These are phyloP conservation scores for Chlorocebus sabaeus DNA, from an alignment of 2,113 vertebrate species.

Conservation along the genomic window DNA sequence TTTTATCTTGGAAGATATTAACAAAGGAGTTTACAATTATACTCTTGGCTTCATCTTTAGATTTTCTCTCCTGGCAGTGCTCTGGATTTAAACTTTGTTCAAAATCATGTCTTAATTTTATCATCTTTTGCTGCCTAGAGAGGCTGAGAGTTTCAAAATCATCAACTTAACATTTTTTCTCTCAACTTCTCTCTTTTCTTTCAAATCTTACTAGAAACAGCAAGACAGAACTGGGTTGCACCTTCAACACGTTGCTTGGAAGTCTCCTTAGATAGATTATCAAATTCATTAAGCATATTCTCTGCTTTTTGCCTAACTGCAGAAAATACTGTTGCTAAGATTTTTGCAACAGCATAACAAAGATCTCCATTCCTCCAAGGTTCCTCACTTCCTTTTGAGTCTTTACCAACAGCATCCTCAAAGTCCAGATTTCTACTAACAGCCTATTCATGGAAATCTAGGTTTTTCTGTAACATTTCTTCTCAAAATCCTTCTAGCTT, in stretches of 20 bases:
- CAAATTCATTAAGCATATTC: not conserved
- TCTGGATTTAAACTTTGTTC: not conserved
- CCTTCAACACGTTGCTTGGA: not conserved
- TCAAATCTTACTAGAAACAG: not conserved
- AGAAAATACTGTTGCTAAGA: not conserved
- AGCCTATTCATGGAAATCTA: not conserved
- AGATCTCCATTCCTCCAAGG: not conserved
- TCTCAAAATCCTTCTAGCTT: not conserved
- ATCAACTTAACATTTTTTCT: not conserved
- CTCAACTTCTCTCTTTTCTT: not conserved
- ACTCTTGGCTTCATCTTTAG: not conserved
- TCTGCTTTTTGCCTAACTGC: not conserved
- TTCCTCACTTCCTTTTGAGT: not conserved
- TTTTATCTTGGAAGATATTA: not conserved
- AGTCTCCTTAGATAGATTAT: not conserved
- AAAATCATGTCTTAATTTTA: slow-evolving; percentile 12
- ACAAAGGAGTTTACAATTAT: not conserved
- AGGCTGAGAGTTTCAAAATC: not conserved
- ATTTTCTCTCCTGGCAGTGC: not conserved
- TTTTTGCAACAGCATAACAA: not conserved
- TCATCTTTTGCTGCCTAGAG: not conserved
- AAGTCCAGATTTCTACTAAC: not conserved
- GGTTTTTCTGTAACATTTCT: not conserved
- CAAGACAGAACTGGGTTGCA: not conserved
- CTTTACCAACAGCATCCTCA: not conserved